Percentiles rank a stretch among this genome's conserved stretches.
These are phyloP conservation scores for Latrodectus hesperus DNA, from an alignment of 2,888 invertebrate species.

Conservation along the genomic window DNA sequence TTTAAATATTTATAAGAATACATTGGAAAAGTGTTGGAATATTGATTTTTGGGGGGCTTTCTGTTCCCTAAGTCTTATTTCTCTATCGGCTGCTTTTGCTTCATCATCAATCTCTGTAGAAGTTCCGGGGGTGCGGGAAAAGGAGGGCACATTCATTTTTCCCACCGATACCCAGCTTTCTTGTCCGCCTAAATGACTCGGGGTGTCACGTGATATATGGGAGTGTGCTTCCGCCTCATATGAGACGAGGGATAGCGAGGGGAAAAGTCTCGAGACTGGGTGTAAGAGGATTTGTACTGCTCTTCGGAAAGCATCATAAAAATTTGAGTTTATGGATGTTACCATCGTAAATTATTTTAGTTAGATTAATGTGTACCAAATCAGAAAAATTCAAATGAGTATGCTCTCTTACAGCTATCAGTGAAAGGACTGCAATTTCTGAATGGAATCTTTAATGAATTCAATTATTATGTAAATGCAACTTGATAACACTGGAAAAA, in stretches of 20 bases:
- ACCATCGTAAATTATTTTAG: neutral
- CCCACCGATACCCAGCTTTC: constrained; percentile 13
- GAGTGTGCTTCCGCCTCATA: constrained; percentile 47
- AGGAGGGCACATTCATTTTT: constrained; percentile 9
- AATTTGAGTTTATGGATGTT: neutral
- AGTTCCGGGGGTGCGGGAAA: constrained; percentile 14
- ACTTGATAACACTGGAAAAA: too few species aligned
- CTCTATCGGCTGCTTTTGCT: constrained; percentile 51
- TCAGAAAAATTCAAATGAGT: neutral
- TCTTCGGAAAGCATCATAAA: neutral
- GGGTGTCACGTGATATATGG: constrained; percentile 61
- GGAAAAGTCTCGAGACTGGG: neutral
- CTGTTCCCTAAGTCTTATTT: constrained; percentile 40
- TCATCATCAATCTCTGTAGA: constrained; percentile 54
- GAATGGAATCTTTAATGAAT: too few species aligned
- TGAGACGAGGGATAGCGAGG: neutral
- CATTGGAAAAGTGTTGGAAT: neutral
- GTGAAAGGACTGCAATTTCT: too few species aligned
- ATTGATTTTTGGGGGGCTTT: constrained; percentile 36
- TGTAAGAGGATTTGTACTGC: neutral
- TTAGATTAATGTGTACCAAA: neutral
- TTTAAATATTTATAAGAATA: constrained; percentile 55
- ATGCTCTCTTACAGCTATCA: neutral
- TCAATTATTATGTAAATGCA: too few species aligned
- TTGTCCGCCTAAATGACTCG: constrained; percentile 47